Evolutionary conservation across 2,797 vertebrate genomes (phyloP), one percentile per base, ranked within the genome.

Genomic region (Delichon dasypus): DNA sequence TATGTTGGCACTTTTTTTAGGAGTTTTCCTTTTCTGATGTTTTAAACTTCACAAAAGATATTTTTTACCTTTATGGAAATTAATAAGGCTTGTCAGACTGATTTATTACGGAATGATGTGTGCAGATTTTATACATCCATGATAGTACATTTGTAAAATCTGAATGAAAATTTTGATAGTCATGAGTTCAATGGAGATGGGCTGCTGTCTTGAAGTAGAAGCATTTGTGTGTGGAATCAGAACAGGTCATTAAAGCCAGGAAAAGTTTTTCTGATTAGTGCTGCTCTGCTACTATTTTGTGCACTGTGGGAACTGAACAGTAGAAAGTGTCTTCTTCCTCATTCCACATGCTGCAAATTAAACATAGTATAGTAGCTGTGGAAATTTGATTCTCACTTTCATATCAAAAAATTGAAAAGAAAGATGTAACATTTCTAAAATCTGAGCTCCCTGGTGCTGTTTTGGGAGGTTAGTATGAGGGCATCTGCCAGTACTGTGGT

Each of bases 1-100:
- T 96, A 96, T 42, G 5, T 96, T 95, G 97, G 96, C 97, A 95
- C 95, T 97, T 94, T 93, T 97, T 96, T 96, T 95, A 97, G 96
- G 97, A 96, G 80, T 96, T 91, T 86, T 89, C 29, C 20, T 85
- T 89, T 89, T 60, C 66, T 89, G 79, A 50, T 1, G 7, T 85
- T 82, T 83, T 60, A 48, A 86, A 81, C 68, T 78, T 89, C 34
- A 65, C 29, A 50, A 30, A 81, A 62, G n/a, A n/a, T 58, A 27
- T 53, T 65, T 79, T 58, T 73, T 74, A 54, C 32, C 5, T 75
- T 78, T 85, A 61, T 80, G 45, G 42, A 44, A 64, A 86, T 91
- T 57, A 58, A 32, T 84, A 88, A 91, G 71, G 25, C 61, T 91
- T 91, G 60, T 93, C 76, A 81, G 23, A 23, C 51, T 88, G 61